Percentiles rank a stretch among this genome's conserved stretches.
phyloP scores from a whole-genome alignment of 2,888 invertebrate species.

The Megamerina dolium region DNA sequence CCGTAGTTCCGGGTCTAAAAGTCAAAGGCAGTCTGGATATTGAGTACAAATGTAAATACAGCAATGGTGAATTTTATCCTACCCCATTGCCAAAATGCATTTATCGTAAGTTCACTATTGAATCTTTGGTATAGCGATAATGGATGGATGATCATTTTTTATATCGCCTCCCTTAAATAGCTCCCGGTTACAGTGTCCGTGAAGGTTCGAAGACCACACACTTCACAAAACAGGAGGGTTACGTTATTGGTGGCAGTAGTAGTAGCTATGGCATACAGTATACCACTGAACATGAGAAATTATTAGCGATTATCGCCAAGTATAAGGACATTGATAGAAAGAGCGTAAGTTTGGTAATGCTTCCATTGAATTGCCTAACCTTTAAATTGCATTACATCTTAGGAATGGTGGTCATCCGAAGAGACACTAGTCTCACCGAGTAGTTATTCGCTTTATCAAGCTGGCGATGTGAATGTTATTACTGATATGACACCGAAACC shows the following conservation, averaged over 20 bases:
- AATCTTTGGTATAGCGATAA: not conserved
- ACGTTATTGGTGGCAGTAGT: conserved; percentile 21
- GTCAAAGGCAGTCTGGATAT: conserved; percentile 59
- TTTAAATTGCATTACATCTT: not conserved
- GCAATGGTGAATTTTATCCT: conserved; percentile 61
- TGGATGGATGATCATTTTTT: not conserved
- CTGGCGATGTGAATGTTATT: conserved; percentile 33
- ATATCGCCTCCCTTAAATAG: too few species aligned
- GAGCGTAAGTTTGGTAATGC: conserved; percentile 26
- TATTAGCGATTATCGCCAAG: conserved; percentile 32
- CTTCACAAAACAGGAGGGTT: conserved; percentile 18
- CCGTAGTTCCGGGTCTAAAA: conserved; percentile 52
- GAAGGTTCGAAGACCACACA: conserved; percentile 19
- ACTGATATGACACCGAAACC: conserved; percentile 53
- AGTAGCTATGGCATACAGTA: conserved; percentile 23
- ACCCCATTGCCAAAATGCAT: conserved; percentile 68
- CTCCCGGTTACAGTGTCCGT: conserved; percentile 29
- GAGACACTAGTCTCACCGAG: conserved; percentile 29
- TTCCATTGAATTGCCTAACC: not conserved
- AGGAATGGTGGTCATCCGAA: conserved; percentile 47
- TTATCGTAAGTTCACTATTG: conserved; percentile 53
- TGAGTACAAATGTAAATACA: conserved; percentile 62
- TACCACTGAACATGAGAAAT: conserved; percentile 29
- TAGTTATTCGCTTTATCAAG: conserved; percentile 39
- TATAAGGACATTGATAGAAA: conserved; percentile 30